Base-by-base conservation (phyloP, 2,113 vertebrate species). In the Neotragus pygmaeus region DNA sequence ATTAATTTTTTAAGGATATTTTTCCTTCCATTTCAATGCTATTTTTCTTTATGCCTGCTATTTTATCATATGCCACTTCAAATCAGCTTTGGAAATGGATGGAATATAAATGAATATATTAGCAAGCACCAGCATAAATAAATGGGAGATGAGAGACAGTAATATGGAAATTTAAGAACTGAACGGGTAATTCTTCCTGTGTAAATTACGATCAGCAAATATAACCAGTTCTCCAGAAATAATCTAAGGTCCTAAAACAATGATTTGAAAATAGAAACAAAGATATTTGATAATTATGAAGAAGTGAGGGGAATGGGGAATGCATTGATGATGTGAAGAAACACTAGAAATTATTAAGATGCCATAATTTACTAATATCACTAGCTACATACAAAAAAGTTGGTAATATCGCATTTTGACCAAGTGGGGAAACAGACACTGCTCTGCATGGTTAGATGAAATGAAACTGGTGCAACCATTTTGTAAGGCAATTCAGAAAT, bases 61-160 rank as follows among this genome's bases (percentile, higher is more conserved):
- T 97, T 97, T 97, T 96, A 95, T 98, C 96, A 95, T 83, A 90
- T 88, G 96, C 77, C 95, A 98, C 94, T 97, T 96, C 94, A 97
- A 97, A 98, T 97, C 95, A 98, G 84, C 90, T 96, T 96, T 96
- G 81, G 88, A 90, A 98, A 97, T 97, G 94, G 94, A 97, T 98
- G 81, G 98, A 97, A 98, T 98, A 97, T 96, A 98, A 98, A 98
- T 98, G 95, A 98, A 97, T 96, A 97, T 96, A 97, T 97, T 98
- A 98, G 96, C 80, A 94, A 96, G 92, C 81, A 55, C 64, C 28
- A 90, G 95, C 92, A 96, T 92, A 96, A 97, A 96, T 97, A 98
- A 98, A 97, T 96, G 88, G 92, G 28, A 95, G 87, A 78, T 0
- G 7, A 95, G 92, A 96, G 85, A 96, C 87, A 90, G 28, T 57